Base-by-base conservation (phyloP, 2,113 vertebrate genomes). In the Psittacula cyanocephala region DNA sequence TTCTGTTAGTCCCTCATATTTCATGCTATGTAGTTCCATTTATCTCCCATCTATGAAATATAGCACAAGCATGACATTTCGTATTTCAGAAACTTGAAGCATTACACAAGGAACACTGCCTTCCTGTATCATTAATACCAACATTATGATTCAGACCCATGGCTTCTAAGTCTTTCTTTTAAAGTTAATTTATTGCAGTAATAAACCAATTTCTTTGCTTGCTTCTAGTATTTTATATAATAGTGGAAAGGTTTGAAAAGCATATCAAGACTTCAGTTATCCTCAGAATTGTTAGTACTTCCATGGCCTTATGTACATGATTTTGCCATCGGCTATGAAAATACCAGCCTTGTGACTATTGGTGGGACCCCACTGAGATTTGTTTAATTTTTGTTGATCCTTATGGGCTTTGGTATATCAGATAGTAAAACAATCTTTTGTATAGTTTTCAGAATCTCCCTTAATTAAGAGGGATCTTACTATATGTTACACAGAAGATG, bases 121-220 rank as follows among this genome's bases (percentile, higher is more conserved):
- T 94, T 94, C 75, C 76, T 78, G 43, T 77, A 52, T 52, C 87
- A 81, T 83, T 95, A 96, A 96, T 91, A 75, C 28, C 85, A 91
- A 89, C 65, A 94, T 95, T 77, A 86, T 55, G 63, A 96, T 96
- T 94, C 94, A 96, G 79, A 86, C 44, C 41, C 82, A 60, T 10
- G 17, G 63, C 50, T 92, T 84, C 53, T 31, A 79, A 88, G 41
- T 64, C 65, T 86, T 93, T 89, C 71, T 90, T 75, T 89, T 77
- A 59, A 85, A 41, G 37, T 81, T 87, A 93, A 95, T 88, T 95
- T 95, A 93, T 88, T 90, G 55, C 76, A 71, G 55, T 47, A 94
- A 88, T 75, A 96, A 96, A 95, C 28, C 89, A 82, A 64, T 71
- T 71, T 81, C 57, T 82, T 84, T 92, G 47, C 76, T 88, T 88